A percentile compares a stretch with the other conserved stretches of the same genome.
These are phyloP conservation scores for Poliocrania exsul DNA, from an alignment of 2,797 vertebrate genomes.

Conservation along the genomic window DNA sequence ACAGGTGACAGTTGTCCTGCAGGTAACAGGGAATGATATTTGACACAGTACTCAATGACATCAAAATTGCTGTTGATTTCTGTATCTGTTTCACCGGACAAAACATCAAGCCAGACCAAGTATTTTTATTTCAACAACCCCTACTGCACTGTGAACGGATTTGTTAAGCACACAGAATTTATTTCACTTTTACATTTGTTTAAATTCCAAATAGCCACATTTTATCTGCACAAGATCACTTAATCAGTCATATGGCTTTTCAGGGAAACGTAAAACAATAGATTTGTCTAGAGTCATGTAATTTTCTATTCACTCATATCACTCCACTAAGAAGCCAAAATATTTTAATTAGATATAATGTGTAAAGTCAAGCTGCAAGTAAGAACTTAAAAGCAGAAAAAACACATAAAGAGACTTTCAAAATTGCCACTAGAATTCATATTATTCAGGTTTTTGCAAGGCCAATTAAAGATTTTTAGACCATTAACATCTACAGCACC, in stretches of 20 bases:
- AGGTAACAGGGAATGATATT: constrained; percentile 36
- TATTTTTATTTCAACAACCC: neutral
- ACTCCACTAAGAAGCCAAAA: neutral
- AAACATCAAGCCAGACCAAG: neutral
- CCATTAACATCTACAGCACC: neutral
- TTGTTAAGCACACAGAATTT: neutral
- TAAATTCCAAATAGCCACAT: neutral
- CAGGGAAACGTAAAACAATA: neutral
- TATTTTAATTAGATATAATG: neutral
- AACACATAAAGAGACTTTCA: neutral
- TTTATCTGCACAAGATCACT: neutral
- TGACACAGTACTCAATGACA: neutral
- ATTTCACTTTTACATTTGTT: neutral
- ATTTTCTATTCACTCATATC: neutral
- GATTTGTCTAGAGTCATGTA: neutral
- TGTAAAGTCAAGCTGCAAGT: neutral
- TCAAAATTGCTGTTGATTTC: constrained; percentile 51
- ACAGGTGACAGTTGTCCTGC: neutral
- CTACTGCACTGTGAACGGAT: neutral
- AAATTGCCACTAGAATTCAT: neutral
- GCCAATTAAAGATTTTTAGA: neutral
- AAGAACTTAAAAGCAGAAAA: neutral
- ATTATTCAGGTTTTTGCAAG: neutral
- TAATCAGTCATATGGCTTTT: neutral
- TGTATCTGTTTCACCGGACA: neutral